Evolutionary conservation across 1,140 invertebrate species (phyloP).

Genomic region (Diorhabda sublineata): DNA sequence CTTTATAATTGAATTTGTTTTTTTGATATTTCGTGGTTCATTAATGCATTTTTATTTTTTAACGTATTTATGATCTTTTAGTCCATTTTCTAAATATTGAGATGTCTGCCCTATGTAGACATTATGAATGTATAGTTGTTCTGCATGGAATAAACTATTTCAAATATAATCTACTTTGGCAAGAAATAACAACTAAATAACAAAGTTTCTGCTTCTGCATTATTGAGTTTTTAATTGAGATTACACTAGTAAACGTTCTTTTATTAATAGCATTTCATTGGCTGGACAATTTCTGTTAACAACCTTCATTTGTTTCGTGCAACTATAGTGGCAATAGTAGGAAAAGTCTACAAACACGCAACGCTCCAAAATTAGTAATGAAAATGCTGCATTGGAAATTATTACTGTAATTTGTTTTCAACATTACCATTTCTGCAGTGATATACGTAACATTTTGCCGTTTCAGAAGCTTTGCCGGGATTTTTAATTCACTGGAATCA

Average conservation of each 20-base stretch:
- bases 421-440: not conserved
- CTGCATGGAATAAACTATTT: no score
- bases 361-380: conserved; percentile 9
- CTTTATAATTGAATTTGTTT: no score
- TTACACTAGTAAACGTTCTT: not conserved
- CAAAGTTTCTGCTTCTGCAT: not conserved
- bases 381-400: conserved; percentile 14
- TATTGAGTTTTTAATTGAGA: not conserved
- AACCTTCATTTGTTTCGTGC: conserved; percentile 9
- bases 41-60: no score
- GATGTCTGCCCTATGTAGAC: no score
- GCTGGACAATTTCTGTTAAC: conserved; percentile 10
- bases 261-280: conserved; percentile 4
- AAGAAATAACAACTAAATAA: not conserved
- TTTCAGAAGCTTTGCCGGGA: not conserved
- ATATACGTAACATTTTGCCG: not conserved
- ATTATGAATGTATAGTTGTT: no score
- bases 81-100: no score
- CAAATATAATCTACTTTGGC: no score
- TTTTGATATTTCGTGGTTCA: no score
- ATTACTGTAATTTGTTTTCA: conserved; percentile 11
- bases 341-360: conserved; percentile 10
- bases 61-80: no score
- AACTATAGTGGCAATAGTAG: not conserved
- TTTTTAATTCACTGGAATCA: no score